These are phyloP conservation scores for Hipparchia semele DNA, from an alignment of 2,888 invertebrate genomes.

Conservation along the genomic window DNA sequence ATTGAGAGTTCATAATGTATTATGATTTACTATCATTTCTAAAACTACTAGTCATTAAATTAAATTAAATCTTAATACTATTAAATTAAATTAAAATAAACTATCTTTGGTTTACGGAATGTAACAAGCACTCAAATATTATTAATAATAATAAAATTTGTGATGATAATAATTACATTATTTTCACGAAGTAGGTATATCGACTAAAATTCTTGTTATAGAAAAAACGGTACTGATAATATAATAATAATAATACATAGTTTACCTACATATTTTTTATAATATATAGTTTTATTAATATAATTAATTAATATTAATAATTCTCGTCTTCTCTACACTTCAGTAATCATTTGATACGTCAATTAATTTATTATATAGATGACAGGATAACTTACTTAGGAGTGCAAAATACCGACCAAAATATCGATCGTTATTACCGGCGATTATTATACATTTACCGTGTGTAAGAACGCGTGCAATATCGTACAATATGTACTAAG, in stretches of 20 bases:
- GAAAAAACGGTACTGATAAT: constrained; percentile 59
- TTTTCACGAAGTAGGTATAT: constrained; percentile 60
- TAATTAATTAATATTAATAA: constrained; percentile 50
- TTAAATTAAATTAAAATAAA: constrained; percentile 24
- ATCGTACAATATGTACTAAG: not conserved
- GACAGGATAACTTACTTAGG: constrained; percentile 21
- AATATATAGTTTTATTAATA: constrained; percentile 38
- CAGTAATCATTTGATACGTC: constrained; percentile 61
- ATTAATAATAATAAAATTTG: constrained; percentile 14
- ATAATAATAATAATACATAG: constrained; percentile 42
- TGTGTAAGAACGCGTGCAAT: not conserved
- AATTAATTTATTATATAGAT: constrained; percentile 47
- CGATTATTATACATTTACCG: not conserved
- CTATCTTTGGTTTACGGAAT: constrained; percentile 54
- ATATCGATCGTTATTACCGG: not conserved
- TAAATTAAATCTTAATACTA: constrained; percentile 33
- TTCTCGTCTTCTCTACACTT: constrained; percentile 50
- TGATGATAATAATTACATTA: constrained; percentile 38
- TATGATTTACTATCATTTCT: constrained; percentile 24
- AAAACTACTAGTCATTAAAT: constrained; percentile 26
- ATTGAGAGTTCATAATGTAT: not conserved
- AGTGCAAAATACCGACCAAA: not conserved
- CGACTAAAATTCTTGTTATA: constrained; percentile 59
- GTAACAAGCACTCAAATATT: constrained; percentile 46
- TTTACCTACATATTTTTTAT: constrained; percentile 45